Conservation (phyloP, 2,888 invertebrate genomes). For the Watsonalla cultraria region DNA sequence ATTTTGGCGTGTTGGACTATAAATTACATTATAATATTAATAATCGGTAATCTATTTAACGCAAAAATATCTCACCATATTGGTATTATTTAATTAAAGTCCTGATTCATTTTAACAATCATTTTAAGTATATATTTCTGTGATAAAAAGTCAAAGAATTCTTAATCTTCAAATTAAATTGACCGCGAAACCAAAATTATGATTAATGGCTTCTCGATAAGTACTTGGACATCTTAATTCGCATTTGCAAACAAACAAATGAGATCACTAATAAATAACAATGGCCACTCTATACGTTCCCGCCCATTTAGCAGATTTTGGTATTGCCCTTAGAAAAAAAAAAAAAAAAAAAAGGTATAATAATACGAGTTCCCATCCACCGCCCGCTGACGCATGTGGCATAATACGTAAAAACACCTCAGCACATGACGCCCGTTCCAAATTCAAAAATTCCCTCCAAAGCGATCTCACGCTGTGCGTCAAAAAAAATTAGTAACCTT, state of each 20-base stretch:
- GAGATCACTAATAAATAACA: neutral
- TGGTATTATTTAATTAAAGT: too few relatives aligned
- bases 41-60: too few relatives aligned
- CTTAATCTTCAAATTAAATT: too few relatives aligned
- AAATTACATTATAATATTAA: too few relatives aligned
- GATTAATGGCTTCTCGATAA: too few relatives aligned
- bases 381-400: constrained; percentile 30
- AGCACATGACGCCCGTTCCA: constrained; percentile 68
- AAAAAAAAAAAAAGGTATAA: neutral
- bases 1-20: too few relatives aligned
- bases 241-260: neutral
- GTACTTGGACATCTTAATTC: neutral
- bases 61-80: too few relatives aligned
- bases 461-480: constrained; percentile 73
- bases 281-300: neutral
- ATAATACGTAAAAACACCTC: constrained; percentile 37
- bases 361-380: constrained; percentile 7
- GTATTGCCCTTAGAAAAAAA: neutral
- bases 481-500: constrained; percentile 49
- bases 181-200: too few relatives aligned
- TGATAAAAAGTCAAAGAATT: too few relatives aligned
- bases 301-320: constrained; percentile 1
- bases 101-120: too few relatives aligned
- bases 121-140: too few relatives aligned
- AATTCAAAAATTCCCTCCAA: constrained; percentile 71